Conservation (phyloP, 2,113 vertebrate species). For the Neogobius melanostomus region DNA sequence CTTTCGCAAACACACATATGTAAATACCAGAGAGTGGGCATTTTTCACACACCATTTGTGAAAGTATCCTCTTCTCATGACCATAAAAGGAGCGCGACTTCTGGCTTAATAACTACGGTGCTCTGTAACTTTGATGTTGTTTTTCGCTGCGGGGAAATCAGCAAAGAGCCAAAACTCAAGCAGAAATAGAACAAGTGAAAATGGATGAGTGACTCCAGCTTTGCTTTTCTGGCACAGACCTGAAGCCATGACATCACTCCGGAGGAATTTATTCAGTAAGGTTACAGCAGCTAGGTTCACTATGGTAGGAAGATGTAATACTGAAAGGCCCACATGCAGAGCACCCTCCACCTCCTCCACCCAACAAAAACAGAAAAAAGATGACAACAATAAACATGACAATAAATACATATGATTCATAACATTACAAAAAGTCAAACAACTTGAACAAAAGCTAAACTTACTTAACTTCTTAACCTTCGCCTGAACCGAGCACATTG, state of each 20-base stretch:
- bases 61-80: constrained; percentile 29
- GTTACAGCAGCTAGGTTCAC: neutral
- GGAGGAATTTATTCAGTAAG: constrained; percentile 12
- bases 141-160: constrained; percentile 6
- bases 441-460: too few relatives aligned
- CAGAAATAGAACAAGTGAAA: constrained; percentile 50
- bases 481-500: too few relatives aligned
- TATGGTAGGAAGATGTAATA: neutral
- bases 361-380: too few relatives aligned
- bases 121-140: constrained; percentile 23
- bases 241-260: constrained; percentile 33
- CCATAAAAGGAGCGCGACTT: constrained; percentile 48
- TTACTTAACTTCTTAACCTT: too few relatives aligned
- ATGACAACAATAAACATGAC: too few relatives aligned
- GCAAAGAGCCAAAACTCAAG: constrained; percentile 20
- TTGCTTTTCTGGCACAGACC: constrained; percentile 29
- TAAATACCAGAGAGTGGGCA: constrained; percentile 22
- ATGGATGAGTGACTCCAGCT: constrained; percentile 24
- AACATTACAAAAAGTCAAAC: too few relatives aligned
- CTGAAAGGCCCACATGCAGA: neutral
- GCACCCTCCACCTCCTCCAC: too few relatives aligned
- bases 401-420: too few relatives aligned
- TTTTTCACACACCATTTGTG: constrained; percentile 56
- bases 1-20: constrained; percentile 18
- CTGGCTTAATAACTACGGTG: constrained; percentile 40